Base-by-base conservation (phyloP, 2,797 vertebrate genomes). In the Spinus pinus region DNA sequence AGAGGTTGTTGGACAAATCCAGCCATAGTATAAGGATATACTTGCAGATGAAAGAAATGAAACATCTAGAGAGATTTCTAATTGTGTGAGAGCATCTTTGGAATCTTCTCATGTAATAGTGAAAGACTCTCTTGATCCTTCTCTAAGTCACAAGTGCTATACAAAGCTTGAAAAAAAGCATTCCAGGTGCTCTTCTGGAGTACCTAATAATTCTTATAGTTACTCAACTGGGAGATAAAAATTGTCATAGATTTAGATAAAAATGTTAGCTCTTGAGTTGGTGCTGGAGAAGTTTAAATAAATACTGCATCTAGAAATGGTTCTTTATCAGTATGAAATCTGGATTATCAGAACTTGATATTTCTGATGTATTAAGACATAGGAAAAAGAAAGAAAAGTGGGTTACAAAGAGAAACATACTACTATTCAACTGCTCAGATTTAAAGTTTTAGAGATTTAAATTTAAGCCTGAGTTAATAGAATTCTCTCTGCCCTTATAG, bases 321-420 rank as follows among this genome's bases (percentile, higher is more conserved):
- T 25, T 72, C 33, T 39, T 57, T 72, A 14, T 20, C 4, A 19
- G 4, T 42, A 37, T n/a, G 17, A 6, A 31, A 53, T 53, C 30
- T 31, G 6, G 9, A 78, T 73, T 83, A 47, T 19, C 23, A 77
- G 28, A 77, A 50, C 53, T 91, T 28, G 0, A 24, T 87, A 65
- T 41, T 73, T 85, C 11, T 66, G 10, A 31, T 8, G 10, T 53
- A 53, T 14, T 72, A 69, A 82, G 27, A 30, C 14, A 51, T 16
- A 57, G 5, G 15, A 77, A 53, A 41, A 82, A 27, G 24, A 90
- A 85, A 35, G 1, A 10, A 56, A 74, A 9, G 21, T 64, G 18
- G 6, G 4, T 75, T 75, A 14, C 5, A 75, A 66, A 50, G 12
- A 50, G 14, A 58, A 62, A 44, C 0, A 12, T 1, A 1, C 8